Evolutionary conservation across 2,888 invertebrate genomes (phyloP), one percentile per base, ranked within the genome.

Genomic region (Ectropis crepuscularia): DNA sequence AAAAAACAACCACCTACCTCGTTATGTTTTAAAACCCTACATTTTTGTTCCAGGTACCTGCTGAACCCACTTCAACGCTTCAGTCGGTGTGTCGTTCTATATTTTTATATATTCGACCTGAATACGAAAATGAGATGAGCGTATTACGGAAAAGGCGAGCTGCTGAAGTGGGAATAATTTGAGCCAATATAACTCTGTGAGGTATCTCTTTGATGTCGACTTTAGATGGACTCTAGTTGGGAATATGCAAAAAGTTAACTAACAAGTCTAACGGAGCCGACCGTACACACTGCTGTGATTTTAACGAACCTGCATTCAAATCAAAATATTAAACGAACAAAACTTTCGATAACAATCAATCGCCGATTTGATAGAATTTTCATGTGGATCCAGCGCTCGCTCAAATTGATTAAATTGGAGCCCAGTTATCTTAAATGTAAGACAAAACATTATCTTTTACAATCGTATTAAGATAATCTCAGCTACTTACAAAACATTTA

Each of bases 41-140:
- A 73, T 83, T 82, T 83, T 85, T 86, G 84, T 88, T 87, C 68
- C 85, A 86, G 84, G 88, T 89, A 87, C 76, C 62, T 9, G 41
- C 55, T 41, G 55, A 55, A 55, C 55, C 37, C 68, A 68, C 62
- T 61, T 61, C 63, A 61, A 61, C 58, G 51, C 63, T 60, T 54
- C 51, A 70, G 64, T 28, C 57, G 65, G 73, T 68, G 70, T 73
- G 67, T 68, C 69, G 53, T 69, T 69, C 50, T 57, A 60, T 61
- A 58, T 57, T 57, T 58, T 53, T 61, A 61, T 61, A 69, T 73
- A 71, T 69, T 68, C 57, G 53, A 69, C 58, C 62, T 66, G 71
- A 66, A 58, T 65, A 60, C 60, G 63, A 57, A 65, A 65, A 72
- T 74, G 67, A 74, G 73, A 72, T 76, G 74, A 74, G 74, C 74